Percentiles rank a stretch among this genome's conserved stretches.
Conservation (phyloP, 2,888 invertebrate genomes). For the Dysmachus trigonus region DNA sequence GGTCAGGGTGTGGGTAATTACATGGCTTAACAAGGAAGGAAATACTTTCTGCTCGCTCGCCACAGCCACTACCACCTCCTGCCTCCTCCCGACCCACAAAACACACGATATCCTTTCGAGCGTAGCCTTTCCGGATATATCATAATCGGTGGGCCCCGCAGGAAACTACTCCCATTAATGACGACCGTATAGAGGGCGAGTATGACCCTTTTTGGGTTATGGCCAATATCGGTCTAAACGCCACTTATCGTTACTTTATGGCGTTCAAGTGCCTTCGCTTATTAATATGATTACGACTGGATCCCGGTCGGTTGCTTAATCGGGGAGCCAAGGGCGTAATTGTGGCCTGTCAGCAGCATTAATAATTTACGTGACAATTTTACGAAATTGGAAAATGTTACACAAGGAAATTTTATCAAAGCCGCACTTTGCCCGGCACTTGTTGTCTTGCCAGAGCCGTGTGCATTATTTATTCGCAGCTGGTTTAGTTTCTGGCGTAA, state of each 20-base stretch:
- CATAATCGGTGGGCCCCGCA: not conserved
- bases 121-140: not conserved
- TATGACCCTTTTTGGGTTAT: constrained; percentile 31
- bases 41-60: not conserved
- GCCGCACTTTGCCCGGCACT: not conserved
- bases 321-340: not conserved
- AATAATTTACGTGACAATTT: constrained; percentile 36
- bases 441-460: not conserved
- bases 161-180: constrained; percentile 13
- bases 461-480: constrained; percentile 11
- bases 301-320: not conserved
- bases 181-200: not conserved
- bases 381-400: constrained; percentile 16
- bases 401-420: constrained; percentile 16
- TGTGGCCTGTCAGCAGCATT: constrained; percentile 13
- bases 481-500: constrained; percentile 3
- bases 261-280: constrained; percentile 24
- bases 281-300: constrained; percentile 4
- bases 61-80: not conserved
- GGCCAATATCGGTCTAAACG: constrained; percentile 30
- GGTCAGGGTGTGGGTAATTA: not conserved
- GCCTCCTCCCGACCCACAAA: not conserved
- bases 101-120: not conserved
- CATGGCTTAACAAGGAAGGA: not conserved
- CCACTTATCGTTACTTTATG: constrained; percentile 35